A percentile compares a stretch with the other conserved stretches of the same genome.
These are phyloP conservation scores for Falco naumanni DNA, from an alignment of 2,797 vertebrate species.

Conservation along the genomic window DNA sequence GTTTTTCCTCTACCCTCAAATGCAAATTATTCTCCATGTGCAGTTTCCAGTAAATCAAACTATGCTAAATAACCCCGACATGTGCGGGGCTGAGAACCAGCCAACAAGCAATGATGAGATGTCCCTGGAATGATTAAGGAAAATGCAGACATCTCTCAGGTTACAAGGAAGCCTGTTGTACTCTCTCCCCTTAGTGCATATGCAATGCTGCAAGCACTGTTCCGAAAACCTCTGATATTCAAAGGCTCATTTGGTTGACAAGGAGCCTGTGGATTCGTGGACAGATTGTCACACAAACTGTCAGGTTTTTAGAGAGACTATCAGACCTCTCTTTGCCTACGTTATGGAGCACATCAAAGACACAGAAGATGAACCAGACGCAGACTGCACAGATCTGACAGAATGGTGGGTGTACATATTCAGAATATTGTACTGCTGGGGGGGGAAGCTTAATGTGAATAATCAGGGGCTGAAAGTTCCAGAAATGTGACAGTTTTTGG, in stretches of 20 bases:
- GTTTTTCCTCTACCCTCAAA: conserved; percentile 16
- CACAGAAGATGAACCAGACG: conserved; percentile 73
- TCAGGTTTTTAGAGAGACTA: conserved; percentile 80
- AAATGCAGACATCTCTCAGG: conserved; percentile 67
- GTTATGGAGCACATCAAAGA: conserved; percentile 73
- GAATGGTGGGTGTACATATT: conserved; percentile 73
- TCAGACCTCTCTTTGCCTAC: conserved; percentile 71
- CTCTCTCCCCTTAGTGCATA: conserved; percentile 62
- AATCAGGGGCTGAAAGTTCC: conserved; percentile 71
- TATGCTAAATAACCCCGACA: conserved; percentile 68
- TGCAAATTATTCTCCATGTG: conserved; percentile 45
- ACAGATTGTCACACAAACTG: conserved; percentile 81
- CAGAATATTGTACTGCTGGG: conserved; percentile 40
- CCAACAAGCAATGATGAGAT: conserved; percentile 69
- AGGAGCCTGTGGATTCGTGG: conserved; percentile 66
- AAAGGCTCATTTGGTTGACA: conserved; percentile 70
- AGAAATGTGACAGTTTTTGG: conserved; percentile 73
- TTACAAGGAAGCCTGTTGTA: conserved; percentile 64
- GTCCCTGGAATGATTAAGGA: conserved; percentile 69
- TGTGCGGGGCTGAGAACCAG: conserved; percentile 58
- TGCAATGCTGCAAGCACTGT: conserved; percentile 61
- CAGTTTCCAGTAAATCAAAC: conserved; percentile 45
- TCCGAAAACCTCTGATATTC: conserved; percentile 63
- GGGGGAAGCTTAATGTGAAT: conserved; percentile 59
- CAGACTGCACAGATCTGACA: conserved; percentile 68